These are phyloP conservation scores for Ascaphus truei DNA, from an alignment of 2,113 vertebrate genomes.

Conservation along the genomic window DNA sequence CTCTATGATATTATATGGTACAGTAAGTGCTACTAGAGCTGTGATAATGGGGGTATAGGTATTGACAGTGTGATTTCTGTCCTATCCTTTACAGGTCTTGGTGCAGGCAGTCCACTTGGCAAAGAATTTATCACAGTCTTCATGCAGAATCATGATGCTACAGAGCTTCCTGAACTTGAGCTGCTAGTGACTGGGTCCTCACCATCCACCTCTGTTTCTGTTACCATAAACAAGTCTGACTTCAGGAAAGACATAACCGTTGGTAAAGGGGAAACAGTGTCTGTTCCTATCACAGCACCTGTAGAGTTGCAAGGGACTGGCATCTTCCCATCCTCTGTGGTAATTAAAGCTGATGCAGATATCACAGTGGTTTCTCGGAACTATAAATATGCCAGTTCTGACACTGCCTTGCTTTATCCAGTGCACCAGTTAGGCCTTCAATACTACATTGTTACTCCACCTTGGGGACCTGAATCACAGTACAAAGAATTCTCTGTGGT, in stretches of 20 bases:
- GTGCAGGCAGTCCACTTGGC: too few relatives aligned
- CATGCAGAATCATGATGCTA: accelerated
- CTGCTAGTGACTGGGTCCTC: not conserved
- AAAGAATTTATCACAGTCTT: not conserved
- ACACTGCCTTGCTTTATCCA: conserved; percentile 59
- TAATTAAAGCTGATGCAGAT: conserved; percentile 47
- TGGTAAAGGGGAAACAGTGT: accelerated
- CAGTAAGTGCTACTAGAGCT: too few relatives aligned
- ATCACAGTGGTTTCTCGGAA: not conserved
- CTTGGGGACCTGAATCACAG: not conserved
- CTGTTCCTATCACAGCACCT: not conserved
- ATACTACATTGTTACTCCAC: conserved; percentile 66
- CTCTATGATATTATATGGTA: too few relatives aligned
- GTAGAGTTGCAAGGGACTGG: conserved; percentile 40
- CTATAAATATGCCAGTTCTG: not conserved
- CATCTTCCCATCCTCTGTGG: conserved; percentile 40
- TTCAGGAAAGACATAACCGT: accelerated
- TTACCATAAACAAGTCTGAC: accelerated
- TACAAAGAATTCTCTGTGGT: conserved; percentile 67
- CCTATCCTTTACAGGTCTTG: too few relatives aligned
- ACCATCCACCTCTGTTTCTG: accelerated
- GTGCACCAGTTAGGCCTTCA: conserved; percentile 62
- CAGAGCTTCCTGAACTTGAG: accelerated
- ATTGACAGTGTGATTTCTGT: too few relatives aligned
- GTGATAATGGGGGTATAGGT: too few relatives aligned